Base-by-base conservation (phyloP, 2,888 invertebrate species). In the Protodeltote pygarga region DNA sequence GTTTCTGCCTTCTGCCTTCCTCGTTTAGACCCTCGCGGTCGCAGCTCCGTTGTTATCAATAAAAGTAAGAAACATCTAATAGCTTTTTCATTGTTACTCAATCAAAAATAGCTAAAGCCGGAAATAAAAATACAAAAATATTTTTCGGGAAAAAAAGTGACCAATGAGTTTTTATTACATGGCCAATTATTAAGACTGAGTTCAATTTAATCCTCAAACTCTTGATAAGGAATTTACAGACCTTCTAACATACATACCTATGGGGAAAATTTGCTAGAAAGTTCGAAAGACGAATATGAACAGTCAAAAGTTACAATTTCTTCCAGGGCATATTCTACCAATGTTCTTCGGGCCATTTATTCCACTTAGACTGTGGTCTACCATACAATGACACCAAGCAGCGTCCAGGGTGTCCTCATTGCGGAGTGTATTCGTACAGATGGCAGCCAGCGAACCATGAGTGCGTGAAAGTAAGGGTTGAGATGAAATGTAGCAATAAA, bases 341-440 rank as follows among this genome's bases (percentile, higher is more conserved):
- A 68, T 98, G 98, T 82, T 93, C 93, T 35, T 89, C 93, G 45
- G 93, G 94, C 11, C 98, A 98, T 84, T 94, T 97, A 61, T 98
- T 96, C 85, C 98, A 98, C 87, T 89, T 95, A 41, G 95, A 95
- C 41, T 98, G 98, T 76, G 95, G 95, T 8, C 80, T 94, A n/a
- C 87, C 89, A 0, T 72, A 71, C 68, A 73, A 62, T 57, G 83
- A 83, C 21, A 42, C 60, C 13, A 81, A 79, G 52, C 24, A 45
- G 11, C 65, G 61, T 3, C 75, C 80, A 0, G 92, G 92, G 4
- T 92, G 92, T 42, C 92, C 92, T 0, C 92, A 92, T 81, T 92
- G 92, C 65, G 92, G 92, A 0, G 83, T 90, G 19, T 63, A 68
- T 64, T 75, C 84, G 5, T 79, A 81, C 65, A 71, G 82, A 23